Conservation (phyloP, 2,797 vertebrate species). For the Selene dorsalis region DNA sequence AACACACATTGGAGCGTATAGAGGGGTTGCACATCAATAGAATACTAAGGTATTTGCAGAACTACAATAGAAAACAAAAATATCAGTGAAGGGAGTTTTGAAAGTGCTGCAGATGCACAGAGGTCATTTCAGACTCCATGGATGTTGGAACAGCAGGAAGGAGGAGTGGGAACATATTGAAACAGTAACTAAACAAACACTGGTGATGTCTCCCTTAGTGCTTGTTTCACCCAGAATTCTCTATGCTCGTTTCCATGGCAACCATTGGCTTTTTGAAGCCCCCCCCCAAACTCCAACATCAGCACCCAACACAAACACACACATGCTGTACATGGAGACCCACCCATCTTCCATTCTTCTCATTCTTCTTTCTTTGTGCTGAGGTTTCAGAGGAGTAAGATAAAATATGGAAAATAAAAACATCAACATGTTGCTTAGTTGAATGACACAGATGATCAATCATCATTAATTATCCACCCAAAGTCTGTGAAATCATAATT, state of each 20-base stretch:
- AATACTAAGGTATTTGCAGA: conserved; percentile 38
- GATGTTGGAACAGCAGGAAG: conserved; percentile 24
- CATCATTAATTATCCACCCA: conserved; percentile 7
- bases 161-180: conserved; percentile 47
- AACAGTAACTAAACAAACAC: conserved; percentile 70
- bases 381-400: conserved; percentile 1
- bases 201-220: conserved; percentile 64
- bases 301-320: conserved; percentile 5
- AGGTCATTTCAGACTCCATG: conserved; percentile 43
- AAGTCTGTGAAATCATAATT: conserved; percentile 10
- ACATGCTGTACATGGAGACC: conserved; percentile 19
- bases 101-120: conserved; percentile 34
- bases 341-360: conserved; percentile 17
- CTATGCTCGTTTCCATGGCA: conserved; percentile 80
- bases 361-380: conserved; percentile 5
- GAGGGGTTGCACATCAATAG: conserved; percentile 31
- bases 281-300: conserved; percentile 15
- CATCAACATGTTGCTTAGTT: neutral
- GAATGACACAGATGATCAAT: conserved; percentile 1
- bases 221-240: conserved; percentile 65
- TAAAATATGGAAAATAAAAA: neutral
- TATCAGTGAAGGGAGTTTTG: conserved; percentile 27
- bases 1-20: conserved; percentile 25
- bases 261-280: conserved; percentile 69
- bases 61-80: conserved; percentile 26